These are phyloP conservation scores for Microctonus hyperodae DNA, from an alignment of 2,888 invertebrate genomes.

Conservation along the genomic window DNA sequence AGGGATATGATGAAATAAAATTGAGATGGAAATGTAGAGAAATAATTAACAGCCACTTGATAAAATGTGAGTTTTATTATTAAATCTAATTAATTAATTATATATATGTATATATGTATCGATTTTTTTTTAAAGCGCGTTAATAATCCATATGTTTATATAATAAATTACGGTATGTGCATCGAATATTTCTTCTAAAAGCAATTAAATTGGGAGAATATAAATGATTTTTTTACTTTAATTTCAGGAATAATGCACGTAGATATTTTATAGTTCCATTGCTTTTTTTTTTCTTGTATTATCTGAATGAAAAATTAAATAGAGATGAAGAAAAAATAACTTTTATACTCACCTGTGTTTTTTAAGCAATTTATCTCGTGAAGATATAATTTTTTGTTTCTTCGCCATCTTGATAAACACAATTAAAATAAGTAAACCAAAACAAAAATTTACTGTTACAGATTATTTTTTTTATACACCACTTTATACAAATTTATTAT, in stretches of 20 bases:
- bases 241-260: conserved; percentile 25
- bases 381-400: background rate
- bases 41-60: background rate
- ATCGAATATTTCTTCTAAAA: background rate
- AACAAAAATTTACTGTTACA: conserved; percentile 14
- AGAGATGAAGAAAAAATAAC: conserved; percentile 16
- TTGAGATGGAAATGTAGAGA: conserved; percentile 4
- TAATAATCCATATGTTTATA: background rate
- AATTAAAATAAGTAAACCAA: conserved; percentile 26
- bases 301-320: conserved; percentile 21
- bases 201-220: conserved; percentile 4
- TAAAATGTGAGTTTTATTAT: background rate
- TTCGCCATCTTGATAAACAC: conserved; percentile 8
- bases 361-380: background rate
- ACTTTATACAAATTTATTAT: conserved; percentile 62
- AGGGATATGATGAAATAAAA: conserved; percentile 17
- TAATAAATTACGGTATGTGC: background rate
- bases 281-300: conserved; percentile 21
- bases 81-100: background rate
- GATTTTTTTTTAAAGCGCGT: background rate
- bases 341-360: conserved; percentile 3
- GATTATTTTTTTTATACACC: conserved; percentile 44
- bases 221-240: conserved; percentile 32
- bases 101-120: background rate
- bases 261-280: conserved; percentile 31